Evolutionary conservation across 2,113 vertebrate species (phyloP).

Genomic region (Clinocottus analis): DNA sequence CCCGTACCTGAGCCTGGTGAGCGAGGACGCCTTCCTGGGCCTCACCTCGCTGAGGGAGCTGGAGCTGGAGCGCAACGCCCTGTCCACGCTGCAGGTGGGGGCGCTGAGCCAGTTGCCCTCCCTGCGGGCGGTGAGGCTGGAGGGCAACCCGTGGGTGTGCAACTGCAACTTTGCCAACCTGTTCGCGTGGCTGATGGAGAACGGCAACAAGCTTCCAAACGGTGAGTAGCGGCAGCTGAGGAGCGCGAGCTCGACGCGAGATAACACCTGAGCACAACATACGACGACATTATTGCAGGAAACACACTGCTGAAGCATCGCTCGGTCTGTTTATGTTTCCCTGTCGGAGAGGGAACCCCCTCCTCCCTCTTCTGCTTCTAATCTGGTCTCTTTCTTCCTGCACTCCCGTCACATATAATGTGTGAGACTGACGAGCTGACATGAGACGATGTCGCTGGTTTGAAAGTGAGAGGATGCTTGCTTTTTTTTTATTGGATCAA

Average conservation of each 20-base stretch:
- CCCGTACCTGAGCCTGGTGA: constrained; percentile 91
- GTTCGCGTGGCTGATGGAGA: constrained; percentile 94
- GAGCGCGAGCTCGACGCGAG: constrained; percentile 38
- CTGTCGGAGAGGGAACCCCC: constrained; percentile 74
- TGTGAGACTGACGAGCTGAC: constrained; percentile 68
- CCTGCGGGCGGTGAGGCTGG: constrained; percentile 89
- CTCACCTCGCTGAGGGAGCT: constrained; percentile 94
- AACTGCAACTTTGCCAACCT: constrained; percentile 97
- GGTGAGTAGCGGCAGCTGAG: constrained; percentile 81
- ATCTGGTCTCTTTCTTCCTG: constrained; percentile 72
- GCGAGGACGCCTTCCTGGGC: constrained; percentile 90
- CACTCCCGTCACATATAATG: constrained; percentile 61
- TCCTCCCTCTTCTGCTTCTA: constrained; percentile 69
- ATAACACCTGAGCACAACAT: constrained; percentile 42
- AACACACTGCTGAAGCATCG: constrained; percentile 57
- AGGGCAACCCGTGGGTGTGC: constrained; percentile 98
- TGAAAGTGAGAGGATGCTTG: constrained; percentile 23
- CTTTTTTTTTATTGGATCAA: background rate
- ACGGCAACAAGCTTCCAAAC: constrained; percentile 92
- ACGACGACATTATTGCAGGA: constrained; percentile 36
- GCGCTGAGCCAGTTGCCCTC: constrained; percentile 90
- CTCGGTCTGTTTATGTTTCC: constrained; percentile 75
- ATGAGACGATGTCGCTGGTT: constrained; percentile 61
- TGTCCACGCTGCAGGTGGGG: constrained; percentile 89
- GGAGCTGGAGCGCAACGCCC: constrained; percentile 92